Conservation (phyloP, 2,797 vertebrate genomes). For the Pristis pectinata region DNA sequence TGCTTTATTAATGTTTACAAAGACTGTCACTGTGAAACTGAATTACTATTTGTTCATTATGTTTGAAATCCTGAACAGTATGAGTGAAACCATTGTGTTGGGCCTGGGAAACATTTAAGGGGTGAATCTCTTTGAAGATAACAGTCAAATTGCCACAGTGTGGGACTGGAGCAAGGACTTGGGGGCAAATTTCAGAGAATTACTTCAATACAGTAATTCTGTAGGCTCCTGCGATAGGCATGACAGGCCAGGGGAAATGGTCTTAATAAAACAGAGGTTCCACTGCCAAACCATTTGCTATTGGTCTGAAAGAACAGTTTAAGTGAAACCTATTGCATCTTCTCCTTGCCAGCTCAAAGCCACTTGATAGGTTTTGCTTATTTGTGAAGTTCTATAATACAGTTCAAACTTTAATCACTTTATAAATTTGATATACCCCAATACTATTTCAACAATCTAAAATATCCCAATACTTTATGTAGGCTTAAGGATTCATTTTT, state of each 20-base stretch:
- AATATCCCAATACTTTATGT: background rate
- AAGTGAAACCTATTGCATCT: background rate
- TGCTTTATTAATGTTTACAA: background rate
- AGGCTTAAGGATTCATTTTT: background rate
- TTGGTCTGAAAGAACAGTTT: background rate
- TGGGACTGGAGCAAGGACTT: background rate
- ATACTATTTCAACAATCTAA: slow-evolving; percentile 5
- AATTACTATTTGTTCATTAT: background rate
- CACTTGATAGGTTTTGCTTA: background rate
- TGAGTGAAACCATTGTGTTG: background rate
- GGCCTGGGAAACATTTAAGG: background rate
- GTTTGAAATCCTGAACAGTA: background rate
- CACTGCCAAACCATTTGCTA: background rate
- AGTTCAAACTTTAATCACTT: background rate
- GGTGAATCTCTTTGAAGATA: background rate
- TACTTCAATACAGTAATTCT: background rate
- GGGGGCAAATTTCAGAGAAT: background rate
- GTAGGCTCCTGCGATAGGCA: background rate
- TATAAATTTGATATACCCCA: background rate
- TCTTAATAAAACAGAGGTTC: background rate
- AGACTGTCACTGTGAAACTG: background rate
- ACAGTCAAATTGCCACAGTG: background rate
- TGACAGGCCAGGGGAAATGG: background rate
- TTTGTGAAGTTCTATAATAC: background rate
- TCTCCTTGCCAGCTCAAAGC: background rate